Evolutionary conservation across 1,140 invertebrate genomes (phyloP).

Genomic region (Sycobia sp.): DNA sequence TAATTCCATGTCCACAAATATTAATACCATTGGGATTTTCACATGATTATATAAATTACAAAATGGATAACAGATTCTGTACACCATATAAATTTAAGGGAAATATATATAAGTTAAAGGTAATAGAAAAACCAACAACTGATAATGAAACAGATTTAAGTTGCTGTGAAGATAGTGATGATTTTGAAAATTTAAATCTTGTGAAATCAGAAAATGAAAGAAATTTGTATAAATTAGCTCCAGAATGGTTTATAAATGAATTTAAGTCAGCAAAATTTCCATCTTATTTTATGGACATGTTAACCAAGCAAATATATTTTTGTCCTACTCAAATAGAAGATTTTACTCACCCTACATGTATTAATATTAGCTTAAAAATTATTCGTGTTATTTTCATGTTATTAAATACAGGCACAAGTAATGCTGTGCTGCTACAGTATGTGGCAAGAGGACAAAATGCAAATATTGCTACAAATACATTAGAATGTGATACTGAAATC

Average conservation of each 20-base stretch:
- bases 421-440: conserved; percentile 53
- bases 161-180: conserved; percentile 27
- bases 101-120: conserved; percentile 35
- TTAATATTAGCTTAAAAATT: conserved; percentile 67
- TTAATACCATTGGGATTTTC: conserved; percentile 48
- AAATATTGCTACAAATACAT: conserved; percentile 41
- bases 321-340: conserved; percentile 78
- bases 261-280: conserved; percentile 67
- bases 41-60: conserved; percentile 37
- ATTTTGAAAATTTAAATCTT: not conserved
- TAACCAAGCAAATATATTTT: conserved; percentile 69
- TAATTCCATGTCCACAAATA: conserved; percentile 62
- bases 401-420: conserved; percentile 56
- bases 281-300: conserved; percentile 70
- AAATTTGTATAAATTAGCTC: conserved; percentile 42
- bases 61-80: conserved; percentile 9
- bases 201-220: conserved; percentile 17
- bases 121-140: conserved; percentile 31
- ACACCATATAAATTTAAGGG: conserved; percentile 41
- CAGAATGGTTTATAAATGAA: conserved; percentile 71
- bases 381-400: conserved; percentile 71
- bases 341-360: conserved; percentile 65
- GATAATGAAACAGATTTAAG: conserved; percentile 35
- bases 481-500: conserved; percentile 49
- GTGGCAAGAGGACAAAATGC: conserved; percentile 50